A percentile compares a stretch with the other conserved stretches of the same genome.
These are phyloP conservation scores for Myripristis murdjan DNA, from an alignment of 2,797 vertebrate genomes.

Conservation along the genomic window DNA sequence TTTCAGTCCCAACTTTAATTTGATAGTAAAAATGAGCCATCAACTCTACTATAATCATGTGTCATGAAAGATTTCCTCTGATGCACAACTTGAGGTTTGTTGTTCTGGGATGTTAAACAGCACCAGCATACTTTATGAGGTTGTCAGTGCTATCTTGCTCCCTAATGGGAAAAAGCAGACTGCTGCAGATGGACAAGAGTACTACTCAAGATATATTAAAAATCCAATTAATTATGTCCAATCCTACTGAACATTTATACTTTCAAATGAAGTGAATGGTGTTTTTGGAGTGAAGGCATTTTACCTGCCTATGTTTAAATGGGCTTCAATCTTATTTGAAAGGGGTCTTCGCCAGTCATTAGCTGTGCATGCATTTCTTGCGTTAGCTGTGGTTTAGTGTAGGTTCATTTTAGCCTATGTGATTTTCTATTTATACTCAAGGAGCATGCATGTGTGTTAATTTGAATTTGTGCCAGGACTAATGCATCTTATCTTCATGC, in stretches of 20 bases:
- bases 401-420: neutral
- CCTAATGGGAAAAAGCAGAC: neutral
- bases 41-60: conserved; percentile 31
- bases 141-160: neutral
- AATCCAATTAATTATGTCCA: conserved; percentile 2
- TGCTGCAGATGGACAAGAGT: neutral
- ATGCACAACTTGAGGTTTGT: conserved; percentile 8
- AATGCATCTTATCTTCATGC: neutral
- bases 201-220: neutral
- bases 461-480: neutral
- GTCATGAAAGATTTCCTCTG: conserved; percentile 35
- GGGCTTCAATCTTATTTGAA: neutral
- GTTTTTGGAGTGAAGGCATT: conserved; percentile 1
- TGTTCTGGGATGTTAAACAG: neutral
- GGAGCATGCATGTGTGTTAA: no score
- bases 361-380: neutral
- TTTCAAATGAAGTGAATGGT: conserved; percentile 10
- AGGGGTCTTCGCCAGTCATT: neutral
- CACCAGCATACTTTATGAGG: neutral
- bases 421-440: neutral
- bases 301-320: conserved; percentile 25
- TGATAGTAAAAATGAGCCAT: conserved; percentile 31
- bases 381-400: neutral
- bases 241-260: conserved; percentile 1
- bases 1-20: conserved; percentile 49